Evolutionary conservation across 2,113 vertebrate species (phyloP), one percentile per base, ranked within the genome.

Genomic region (Lynx canadensis): DNA sequence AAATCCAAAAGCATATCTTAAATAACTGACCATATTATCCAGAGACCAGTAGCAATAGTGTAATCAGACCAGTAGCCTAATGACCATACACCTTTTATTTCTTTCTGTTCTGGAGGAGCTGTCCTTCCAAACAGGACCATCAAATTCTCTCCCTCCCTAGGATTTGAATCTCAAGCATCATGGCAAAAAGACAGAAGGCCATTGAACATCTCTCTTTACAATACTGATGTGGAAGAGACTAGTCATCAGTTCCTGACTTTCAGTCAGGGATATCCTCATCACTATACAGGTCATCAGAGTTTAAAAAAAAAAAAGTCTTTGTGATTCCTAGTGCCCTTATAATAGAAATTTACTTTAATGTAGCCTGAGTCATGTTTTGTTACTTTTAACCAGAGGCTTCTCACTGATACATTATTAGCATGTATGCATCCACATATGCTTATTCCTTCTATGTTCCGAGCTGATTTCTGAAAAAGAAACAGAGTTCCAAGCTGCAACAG

Each of bases 391-490:
- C 78, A 79, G 66, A 86, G 52, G 4, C 11, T 95, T 92, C 8
- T 84, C 36, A 78, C 25, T 91, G 65, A 80, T 84, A 84, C 6
- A 13, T 60, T 81, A 94, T 85, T 95, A 83, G 31, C 11, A 60
- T 85, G 36, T 68, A 5, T 95, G 41, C 27, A 45, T 8, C 1
- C 36, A 81, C 31, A 83, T 69, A 95, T 60, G 45, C 7, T 74
- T 25, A 88, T 85, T 87, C 65, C 41, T 82, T 79, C 69, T 85
- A 11, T 73, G 2, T 84, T 85, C 69, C 94, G 81, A 94, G 85
- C 90, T 95, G 92, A 84, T 93, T 94, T 96, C 79, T 96, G 63
- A 88, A 88, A 94, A 97, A 73, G 18, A 88, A 81, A 91, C 27
- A 4, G 29, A 73, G 18, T 69, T 92, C 60, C 84, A 90, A 93